Evolutionary conservation across 2,797 vertebrate species (phyloP), one percentile per base, ranked within the genome.

Genomic region (Sciurus carolinensis): DNA sequence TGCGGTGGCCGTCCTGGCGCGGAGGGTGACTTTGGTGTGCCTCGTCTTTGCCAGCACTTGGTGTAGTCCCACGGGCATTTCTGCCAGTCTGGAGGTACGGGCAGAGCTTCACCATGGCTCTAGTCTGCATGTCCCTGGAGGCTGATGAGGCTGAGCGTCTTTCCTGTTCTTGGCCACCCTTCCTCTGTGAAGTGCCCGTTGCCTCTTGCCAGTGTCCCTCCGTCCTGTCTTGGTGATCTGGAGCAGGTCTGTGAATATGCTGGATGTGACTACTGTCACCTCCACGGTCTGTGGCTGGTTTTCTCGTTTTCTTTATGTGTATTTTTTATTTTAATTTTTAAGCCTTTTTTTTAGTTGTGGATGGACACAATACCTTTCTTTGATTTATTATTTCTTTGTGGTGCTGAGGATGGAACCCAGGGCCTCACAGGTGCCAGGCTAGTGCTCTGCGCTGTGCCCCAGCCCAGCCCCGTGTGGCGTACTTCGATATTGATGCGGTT

Each of bases 101-200:
- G 59, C 81, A 71, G 84, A 88, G 95, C 88, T 75, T 94, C 75
- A 54, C 83, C 86, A 73, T 94, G 82, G 80, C 44, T 93, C 82
- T 86, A 77, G 76, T 96, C 93, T 95, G 84, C 84, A 94, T 95
- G 77, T 79, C 17, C 62, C 80, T 96, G 90, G 94, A 94, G 90
- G 81, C 90, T 97, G 84, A 88, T 95, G 80, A 95, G 90, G 10
- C 8, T 22, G 59, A 77, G 64, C 77, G 81, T 92, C 87, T 94
- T 95, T 95, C 93, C 82, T 59, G 87, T 92, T 91, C 93, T 90
- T 39, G 66, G 47, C 76, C 59, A 84, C 93, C 91, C 90, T 95
- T 93, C 33, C 75, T 76, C 91, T 91, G 59, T 86, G 77, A 91
- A 87, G 75, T 15, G 52, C 54, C 83, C 72, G 36, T 94, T 12